Percentiles rank a stretch among this genome's conserved stretches.
These are phyloP conservation scores for Cylindroiulus punctatus DNA, from an alignment of 2,888 invertebrate species.

Conservation along the genomic window DNA sequence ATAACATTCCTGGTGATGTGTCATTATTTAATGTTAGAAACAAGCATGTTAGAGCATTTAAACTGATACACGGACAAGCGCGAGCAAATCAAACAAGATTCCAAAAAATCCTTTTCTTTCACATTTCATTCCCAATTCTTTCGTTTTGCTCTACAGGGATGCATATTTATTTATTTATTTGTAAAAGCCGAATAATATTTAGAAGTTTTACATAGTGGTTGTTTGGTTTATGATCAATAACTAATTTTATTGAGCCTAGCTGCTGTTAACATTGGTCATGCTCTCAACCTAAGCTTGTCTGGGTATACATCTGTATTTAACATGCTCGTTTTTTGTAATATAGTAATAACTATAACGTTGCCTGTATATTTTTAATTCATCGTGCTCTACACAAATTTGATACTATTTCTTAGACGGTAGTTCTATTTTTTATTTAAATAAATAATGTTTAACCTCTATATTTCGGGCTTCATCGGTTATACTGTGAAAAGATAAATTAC, in stretches of 20 bases:
- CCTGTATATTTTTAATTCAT: conserved; percentile 19
- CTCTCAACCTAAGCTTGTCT: background rate
- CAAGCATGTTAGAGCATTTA: background rate
- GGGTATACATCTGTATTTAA: background rate
- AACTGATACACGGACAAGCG: background rate
- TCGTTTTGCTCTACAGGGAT: no score
- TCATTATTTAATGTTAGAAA: background rate
- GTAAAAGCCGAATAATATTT: no score
- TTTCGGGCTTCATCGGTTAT: no score
- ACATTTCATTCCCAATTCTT: no score
- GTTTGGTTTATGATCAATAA: no score
- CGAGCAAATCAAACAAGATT: background rate
- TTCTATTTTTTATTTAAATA: no score
- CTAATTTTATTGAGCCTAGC: no score
- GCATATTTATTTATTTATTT: no score
- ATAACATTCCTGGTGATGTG: background rate
- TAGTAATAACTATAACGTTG: background rate
- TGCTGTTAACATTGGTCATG: background rate
- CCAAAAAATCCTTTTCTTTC: no score
- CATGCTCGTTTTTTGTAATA: background rate
- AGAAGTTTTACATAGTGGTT: no score
- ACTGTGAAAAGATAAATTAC: no score
- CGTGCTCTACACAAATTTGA: background rate
- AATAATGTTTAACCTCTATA: no score
- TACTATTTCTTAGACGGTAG: background rate